A percentile compares a stretch with the other conserved stretches of the same genome.
These are phyloP conservation scores for Naso thynnoides DNA, from an alignment of 2,797 vertebrate genomes.

Conservation along the genomic window DNA sequence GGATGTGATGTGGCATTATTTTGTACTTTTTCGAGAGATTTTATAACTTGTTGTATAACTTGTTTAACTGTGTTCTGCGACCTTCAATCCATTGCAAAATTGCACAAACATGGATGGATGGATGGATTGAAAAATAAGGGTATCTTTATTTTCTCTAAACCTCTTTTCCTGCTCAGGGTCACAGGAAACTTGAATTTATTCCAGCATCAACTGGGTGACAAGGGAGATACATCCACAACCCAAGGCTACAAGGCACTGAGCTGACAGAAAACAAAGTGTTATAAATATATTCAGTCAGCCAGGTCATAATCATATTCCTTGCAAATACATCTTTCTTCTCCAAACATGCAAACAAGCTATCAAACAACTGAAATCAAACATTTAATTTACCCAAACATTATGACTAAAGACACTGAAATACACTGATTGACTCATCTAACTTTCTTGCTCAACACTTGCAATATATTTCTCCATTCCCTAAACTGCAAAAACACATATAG, in stretches of 20 bases:
- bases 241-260: not conserved
- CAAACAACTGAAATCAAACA: too few species aligned
- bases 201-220: not conserved
- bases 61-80: not conserved
- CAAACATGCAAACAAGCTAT: too few species aligned
- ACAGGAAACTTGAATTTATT: not conserved
- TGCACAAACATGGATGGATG: not conserved
- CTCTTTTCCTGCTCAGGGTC: not conserved
- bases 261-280: not conserved
- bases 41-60: too few species aligned
- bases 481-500: not conserved
- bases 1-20: not conserved
- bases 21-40: not conserved
- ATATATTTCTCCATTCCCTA: conserved; percentile 1
- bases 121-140: not conserved
- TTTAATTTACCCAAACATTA: too few species aligned
- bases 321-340: not conserved
- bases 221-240: not conserved
- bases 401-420: too few species aligned
- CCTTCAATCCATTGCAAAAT: not conserved
- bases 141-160: too few species aligned
- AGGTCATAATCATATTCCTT: conserved; percentile 27
- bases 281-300: conserved; percentile 3
- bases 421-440: not conserved
- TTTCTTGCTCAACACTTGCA: not conserved